Evolutionary conservation across 2,113 vertebrate genomes (phyloP), one percentile per base, ranked within the genome.

Genomic region (Nycticryphes semicollaris): DNA sequence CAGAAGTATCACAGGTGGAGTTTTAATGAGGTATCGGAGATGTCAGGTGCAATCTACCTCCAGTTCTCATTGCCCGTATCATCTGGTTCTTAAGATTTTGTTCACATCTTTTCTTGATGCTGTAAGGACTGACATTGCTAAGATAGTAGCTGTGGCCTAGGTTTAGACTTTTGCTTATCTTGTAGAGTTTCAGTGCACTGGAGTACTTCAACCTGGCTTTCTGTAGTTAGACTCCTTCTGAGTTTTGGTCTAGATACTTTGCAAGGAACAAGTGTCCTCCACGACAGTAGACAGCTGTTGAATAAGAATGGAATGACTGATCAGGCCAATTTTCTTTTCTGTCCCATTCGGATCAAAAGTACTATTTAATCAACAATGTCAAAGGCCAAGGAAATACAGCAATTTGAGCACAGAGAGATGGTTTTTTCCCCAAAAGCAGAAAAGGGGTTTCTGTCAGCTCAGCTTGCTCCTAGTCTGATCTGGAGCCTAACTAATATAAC

Each of bases 11-110:
- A 48, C 27, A 54, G 47, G 15, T 11, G 30, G 30, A 35, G 23
- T 62, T 90, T 67, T 67, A 10, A 33, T 84, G 68, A 75, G 18
- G 7, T 69, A 12, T 23, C 1, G 1, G 37, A 63, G 18, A 12
- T 31, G 11, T 27, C 1, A 3, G 59, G 17, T n/a, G 27, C 35
- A 54, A 9, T 35, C 53, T 56, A n/a, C 27, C 23, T 77, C 45
- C 39, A 47, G 18, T 48, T 73, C 0, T 0, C 14, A 6, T 64
- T 31, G 19, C 33, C 28, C 15, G 1, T 33, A 27, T 37, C 41
- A 45, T 56, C 53, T 63, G 27, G 6, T 68, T 79, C 78, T 74
- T 22, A 39, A 39, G 27, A 50, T 20, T 60, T 27, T 22, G 3
- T 66, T 62, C 21, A 15, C 66, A 23, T 31, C 5, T 69, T 45